phyloP scores from a whole-genome alignment of 2,113 vertebrate genomes.

The Lophotis ruficrista region DNA sequence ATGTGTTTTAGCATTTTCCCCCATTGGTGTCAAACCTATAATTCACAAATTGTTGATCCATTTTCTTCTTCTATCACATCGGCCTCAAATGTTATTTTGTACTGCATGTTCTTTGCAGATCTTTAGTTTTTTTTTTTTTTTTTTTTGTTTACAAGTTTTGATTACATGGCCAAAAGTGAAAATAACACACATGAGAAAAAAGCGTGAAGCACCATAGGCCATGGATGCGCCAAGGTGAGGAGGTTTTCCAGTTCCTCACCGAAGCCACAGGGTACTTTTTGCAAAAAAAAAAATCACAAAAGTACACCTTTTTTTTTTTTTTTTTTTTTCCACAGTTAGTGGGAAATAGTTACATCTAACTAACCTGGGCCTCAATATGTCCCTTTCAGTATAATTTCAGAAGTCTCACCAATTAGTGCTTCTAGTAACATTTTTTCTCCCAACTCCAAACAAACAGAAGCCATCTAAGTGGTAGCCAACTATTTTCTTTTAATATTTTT shows the following conservation, averaged over 20 bases:
- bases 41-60: constrained; percentile 69
- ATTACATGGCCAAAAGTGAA: constrained; percentile 56
- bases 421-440: constrained; percentile 18
- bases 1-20: constrained; percentile 43
- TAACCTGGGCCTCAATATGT: background rate
- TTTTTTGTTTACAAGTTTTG: constrained; percentile 13
- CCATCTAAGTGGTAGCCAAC: background rate
- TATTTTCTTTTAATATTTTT: constrained; percentile 20
- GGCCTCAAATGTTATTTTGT: constrained; percentile 72
- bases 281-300: background rate
- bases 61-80: constrained; percentile 68
- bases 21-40: constrained; percentile 61
- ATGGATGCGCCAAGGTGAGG: background rate
- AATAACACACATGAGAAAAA: constrained; percentile 41
- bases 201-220: background rate
- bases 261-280: constrained; percentile 26
- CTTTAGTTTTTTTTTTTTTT: background rate
- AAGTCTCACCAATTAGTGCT: constrained; percentile 21
- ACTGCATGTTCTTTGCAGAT: constrained; percentile 62
- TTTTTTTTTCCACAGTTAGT: background rate
- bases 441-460: background rate
- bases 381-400: constrained; percentile 40
- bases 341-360: background rate
- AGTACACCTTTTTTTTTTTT: background rate
- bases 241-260: constrained; percentile 32